Evolutionary conservation across 1,140 invertebrate genomes (phyloP), one percentile per base, ranked within the genome.

Genomic region (Solen grandis): DNA sequence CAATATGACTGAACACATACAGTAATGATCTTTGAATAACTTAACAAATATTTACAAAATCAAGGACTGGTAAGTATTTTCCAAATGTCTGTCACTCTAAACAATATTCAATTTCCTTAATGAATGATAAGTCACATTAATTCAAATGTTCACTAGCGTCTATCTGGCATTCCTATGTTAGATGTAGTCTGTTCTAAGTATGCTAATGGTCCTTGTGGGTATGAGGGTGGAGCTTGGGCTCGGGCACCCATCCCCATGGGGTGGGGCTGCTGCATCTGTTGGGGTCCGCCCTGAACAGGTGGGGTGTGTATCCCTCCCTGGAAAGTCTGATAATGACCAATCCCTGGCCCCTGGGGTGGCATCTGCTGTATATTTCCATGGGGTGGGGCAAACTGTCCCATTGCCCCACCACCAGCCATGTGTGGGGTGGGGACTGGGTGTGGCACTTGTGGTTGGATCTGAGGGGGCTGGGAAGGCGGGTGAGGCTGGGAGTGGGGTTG

Each of bases 151-250:
- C 10, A 4, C 27, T 63, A 70, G 36, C 78, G 25, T 59, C 68
- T 82, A 35, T 70, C 70, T n/a, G 80, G 72, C 33, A 82, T 38
- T 10, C 80, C 77, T 25, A 80, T 80, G 46, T 80, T 80, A 33
- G 77, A 80, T 10, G 69, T 80, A 3, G 77, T 80, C 55, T 80
- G 77, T 41, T 80, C 77, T 0, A 80, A 41, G 29, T 72, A 80
- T 10, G 77, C 77, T 63, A 80, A 27, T 38, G 77, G 77, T 14
- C 77, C 77, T 41, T 80, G 77, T 63, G 77, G 68, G 35, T 80
- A 80, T 8, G 77, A 80, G 41, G 77, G 68, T 38, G 77, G 77
- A 38, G 77, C 36, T 31, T 80, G 77, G 27, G 54, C 68, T 52
- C 77, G 50, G 19, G 33, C 14, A 27, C n/a, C 33, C 52, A 66